Percentiles rank a stretch among this genome's conserved stretches.
These are phyloP conservation scores for Smutsia temminckii DNA, from an alignment of 2,797 vertebrate species.

Conservation along the genomic window DNA sequence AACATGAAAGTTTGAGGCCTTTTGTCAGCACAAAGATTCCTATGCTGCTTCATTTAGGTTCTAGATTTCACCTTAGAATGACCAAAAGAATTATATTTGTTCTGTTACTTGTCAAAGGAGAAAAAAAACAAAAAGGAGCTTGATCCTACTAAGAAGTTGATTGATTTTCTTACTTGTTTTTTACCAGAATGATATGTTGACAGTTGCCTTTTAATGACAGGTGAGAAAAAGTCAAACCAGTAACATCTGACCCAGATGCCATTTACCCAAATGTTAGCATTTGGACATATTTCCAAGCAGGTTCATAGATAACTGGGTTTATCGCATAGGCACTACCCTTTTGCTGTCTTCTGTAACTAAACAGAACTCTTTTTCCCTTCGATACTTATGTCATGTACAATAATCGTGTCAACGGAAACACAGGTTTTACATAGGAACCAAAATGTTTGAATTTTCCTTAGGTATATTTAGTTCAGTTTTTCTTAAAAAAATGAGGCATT, in stretches of 20 bases:
- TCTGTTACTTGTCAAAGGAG: not conserved
- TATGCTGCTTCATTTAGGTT: not conserved
- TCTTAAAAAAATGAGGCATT: not conserved
- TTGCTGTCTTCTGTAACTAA: not conserved
- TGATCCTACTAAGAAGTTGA: constrained; percentile 16
- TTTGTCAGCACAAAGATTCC: not conserved
- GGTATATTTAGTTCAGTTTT: not conserved
- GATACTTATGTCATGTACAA: not conserved
- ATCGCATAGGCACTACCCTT: not conserved
- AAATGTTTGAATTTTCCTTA: not conserved
- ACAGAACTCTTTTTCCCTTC: not conserved
- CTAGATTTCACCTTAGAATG: not conserved
- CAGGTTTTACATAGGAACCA: not conserved
- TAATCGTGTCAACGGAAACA: not conserved
- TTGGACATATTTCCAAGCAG: constrained; percentile 48
- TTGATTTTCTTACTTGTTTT: constrained; percentile 53
- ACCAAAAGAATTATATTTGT: not conserved
- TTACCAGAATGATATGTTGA: constrained; percentile 59
- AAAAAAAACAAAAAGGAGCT: constrained; percentile 28
- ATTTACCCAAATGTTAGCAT: constrained; percentile 30
- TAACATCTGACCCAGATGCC: constrained; percentile 34
- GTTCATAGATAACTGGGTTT: constrained; percentile 26
- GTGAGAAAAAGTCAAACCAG: constrained; percentile 64
- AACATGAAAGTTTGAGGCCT: not conserved
- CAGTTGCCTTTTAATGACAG: constrained; percentile 53